Conservation (phyloP, 2,888 invertebrate genomes). For the Drosophila paramelanica region DNA sequence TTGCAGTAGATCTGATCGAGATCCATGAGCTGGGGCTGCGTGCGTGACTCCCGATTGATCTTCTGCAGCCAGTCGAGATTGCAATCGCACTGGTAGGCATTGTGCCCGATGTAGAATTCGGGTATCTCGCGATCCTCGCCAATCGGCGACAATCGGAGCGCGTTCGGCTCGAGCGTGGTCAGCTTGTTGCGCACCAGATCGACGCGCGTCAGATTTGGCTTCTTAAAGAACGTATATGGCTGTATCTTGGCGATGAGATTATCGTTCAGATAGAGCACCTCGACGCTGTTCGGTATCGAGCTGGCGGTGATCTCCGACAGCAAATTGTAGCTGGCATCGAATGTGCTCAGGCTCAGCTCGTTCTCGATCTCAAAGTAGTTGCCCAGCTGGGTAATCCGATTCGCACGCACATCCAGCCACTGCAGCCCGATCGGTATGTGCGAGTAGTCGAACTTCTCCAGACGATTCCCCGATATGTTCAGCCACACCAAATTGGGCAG, state of each 20-base stretch:
- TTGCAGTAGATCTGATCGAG: constrained; percentile 95
- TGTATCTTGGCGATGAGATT: constrained; percentile 94
- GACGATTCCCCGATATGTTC: constrained; percentile 95
- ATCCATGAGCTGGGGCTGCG: constrained; percentile 95
- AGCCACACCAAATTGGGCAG: constrained; percentile 94
- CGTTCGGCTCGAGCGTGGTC: constrained; percentile 94
- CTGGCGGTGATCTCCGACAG: constrained; percentile 91
- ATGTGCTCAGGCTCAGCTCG: constrained; percentile 91
- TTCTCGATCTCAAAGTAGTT: constrained; percentile 90
- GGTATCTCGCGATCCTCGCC: constrained; percentile 91
- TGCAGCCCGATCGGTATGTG: constrained; percentile 93
- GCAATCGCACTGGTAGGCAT: constrained; percentile 97
- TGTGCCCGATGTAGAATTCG: constrained; percentile 96
- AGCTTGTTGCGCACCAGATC: constrained; percentile 97
- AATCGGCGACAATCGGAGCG: constrained; percentile 92
- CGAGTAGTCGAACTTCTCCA: constrained; percentile 95
- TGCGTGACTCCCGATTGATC: constrained; percentile 92
- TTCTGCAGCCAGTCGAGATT: constrained; percentile 97
- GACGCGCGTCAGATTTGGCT: constrained; percentile 94
- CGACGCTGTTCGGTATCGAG: constrained; percentile 93
- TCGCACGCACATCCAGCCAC: constrained; percentile 96
- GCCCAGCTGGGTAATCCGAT: constrained; percentile 92
- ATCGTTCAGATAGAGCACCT: constrained; percentile 94
- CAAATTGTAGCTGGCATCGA: constrained; percentile 95
- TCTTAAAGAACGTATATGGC: constrained; percentile 95